A percentile compares a stretch with the other conserved stretches of the same genome.
These are phyloP conservation scores for Rostratula benghalensis DNA, from an alignment of 2,113 vertebrate genomes.

Conservation along the genomic window DNA sequence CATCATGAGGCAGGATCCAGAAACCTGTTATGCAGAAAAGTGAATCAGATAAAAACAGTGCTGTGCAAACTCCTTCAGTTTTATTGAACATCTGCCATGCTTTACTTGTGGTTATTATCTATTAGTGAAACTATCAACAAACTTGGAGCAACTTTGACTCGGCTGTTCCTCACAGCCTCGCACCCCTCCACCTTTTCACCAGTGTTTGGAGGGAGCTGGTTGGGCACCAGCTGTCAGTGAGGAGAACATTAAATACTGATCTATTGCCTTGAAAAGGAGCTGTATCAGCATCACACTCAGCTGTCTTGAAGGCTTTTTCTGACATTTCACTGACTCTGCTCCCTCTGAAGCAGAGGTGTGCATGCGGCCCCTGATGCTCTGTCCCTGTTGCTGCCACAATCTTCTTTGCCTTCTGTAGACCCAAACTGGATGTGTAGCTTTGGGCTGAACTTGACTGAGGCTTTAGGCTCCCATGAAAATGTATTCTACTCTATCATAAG, in stretches of 20 bases:
- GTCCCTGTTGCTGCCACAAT: accelerated
- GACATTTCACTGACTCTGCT: accelerated
- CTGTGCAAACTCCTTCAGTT: neutral
- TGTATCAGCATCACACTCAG: neutral
- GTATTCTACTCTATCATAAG: neutral
- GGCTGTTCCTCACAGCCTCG: neutral
- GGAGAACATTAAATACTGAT: neutral
- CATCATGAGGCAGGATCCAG: neutral
- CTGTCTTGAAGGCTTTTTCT: neutral
- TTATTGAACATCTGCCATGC: neutral
- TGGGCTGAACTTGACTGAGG: neutral
- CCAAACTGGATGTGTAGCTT: accelerated
- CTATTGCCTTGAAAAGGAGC: neutral
- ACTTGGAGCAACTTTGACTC: neutral
- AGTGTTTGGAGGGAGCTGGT: neutral
- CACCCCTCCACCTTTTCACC: accelerated
- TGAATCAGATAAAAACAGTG: neutral
- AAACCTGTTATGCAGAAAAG: neutral
- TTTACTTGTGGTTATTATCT: neutral
- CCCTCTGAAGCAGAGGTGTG: neutral
- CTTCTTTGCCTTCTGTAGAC: accelerated
- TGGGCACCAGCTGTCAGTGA: neutral
- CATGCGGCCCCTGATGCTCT: accelerated
- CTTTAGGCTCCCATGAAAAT: neutral
- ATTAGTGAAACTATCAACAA: neutral